Base-by-base conservation (phyloP, 2,113 vertebrate species). In the Falco punctatus region DNA sequence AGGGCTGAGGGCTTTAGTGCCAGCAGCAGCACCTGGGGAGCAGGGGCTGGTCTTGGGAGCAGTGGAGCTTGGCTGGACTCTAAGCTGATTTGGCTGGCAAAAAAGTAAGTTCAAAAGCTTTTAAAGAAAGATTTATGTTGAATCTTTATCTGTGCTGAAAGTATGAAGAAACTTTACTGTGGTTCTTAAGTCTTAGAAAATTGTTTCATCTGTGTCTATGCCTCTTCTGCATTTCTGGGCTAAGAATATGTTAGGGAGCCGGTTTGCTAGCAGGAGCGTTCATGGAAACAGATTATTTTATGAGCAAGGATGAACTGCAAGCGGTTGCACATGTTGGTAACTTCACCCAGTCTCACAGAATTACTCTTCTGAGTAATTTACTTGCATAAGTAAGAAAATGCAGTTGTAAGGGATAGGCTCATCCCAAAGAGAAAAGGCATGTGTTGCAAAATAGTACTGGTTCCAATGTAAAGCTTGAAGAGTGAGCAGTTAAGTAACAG, bases 241-340 rank as follows among this genome's bases (percentile, higher is more conserved):
- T 38, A 4, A 35, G 74, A 15, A 9, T 9, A 1, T 5, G 2
- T 5, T 9, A 2, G 55, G 13, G 38, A 64, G 32, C 28, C 22
- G 2, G 21, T 32, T 28, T 32, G 35, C 6, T 6, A 10, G 74
- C 40, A 27, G 85, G 38, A 38, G 21, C 13, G 0, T 33, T 40
- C 5, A 0, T 6, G n/a, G 73, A 19, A 42, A 11, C 4, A 0
- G 32, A 1, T 18, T 22, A 3, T 32, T 72, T 66, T 51, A 5
- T 16, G 59, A 21, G 46, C 11, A 35, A 35, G 58, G 35, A 46
- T 28, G 6, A 49, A 11, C 6, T 15, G 27, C 11, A 32, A 54
- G 28, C 6, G 7, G 22, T 28, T 59, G 40, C 3, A 3, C 4
- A 0, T 19, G 46, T 7, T 3, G 40, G 48, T 23, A 1, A 14